Percentiles rank a stretch among this genome's conserved stretches.
These are phyloP conservation scores for Drosophila eugracilis DNA, from an alignment of 1,140 invertebrate genomes.

Conservation along the genomic window DNA sequence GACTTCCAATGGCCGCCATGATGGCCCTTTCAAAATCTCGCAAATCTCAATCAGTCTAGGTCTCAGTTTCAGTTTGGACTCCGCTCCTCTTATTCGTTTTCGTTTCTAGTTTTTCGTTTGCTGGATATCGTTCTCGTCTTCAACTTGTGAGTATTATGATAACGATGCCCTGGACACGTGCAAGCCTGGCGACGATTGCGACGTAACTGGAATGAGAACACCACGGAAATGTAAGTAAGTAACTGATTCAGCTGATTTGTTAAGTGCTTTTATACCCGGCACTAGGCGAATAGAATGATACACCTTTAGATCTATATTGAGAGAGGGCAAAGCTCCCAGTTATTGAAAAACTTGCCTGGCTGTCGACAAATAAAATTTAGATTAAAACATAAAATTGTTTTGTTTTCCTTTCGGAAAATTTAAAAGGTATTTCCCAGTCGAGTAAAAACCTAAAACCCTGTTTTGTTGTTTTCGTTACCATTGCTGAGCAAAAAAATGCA, in stretches of 20 bases:
- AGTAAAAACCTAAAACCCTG: background rate
- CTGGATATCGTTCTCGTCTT: background rate
- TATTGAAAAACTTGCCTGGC: too few species aligned
- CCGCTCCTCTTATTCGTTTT: conserved; percentile 19
- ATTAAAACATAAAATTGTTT: background rate
- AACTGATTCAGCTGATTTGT: conserved; percentile 49
- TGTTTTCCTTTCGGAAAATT: background rate
- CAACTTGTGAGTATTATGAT: conserved; percentile 4
- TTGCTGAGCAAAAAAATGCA: conserved; percentile 20
- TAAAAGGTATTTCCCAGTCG: conserved; percentile 19
- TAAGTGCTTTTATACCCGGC: conserved; percentile 21
- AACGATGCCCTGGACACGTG: conserved; percentile 13
- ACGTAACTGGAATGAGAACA: conserved; percentile 52
- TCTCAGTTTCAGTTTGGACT: conserved; percentile 25
- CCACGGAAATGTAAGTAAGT: conserved; percentile 22
- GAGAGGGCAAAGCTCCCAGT: too few species aligned
- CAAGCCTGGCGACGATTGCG: conserved; percentile 22
- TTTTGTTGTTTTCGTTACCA: conserved; percentile 8
- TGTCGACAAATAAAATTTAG: too few species aligned
- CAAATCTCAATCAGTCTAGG: conserved; percentile 26
- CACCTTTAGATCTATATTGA: background rate
- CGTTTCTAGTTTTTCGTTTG: background rate
- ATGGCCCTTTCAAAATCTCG: conserved; percentile 3
- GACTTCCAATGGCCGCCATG: conserved; percentile 63
- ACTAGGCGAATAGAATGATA: background rate